Evolutionary conservation across 2,888 invertebrate genomes (phyloP).

Genomic region (Drosophila nigritarsus): DNA sequence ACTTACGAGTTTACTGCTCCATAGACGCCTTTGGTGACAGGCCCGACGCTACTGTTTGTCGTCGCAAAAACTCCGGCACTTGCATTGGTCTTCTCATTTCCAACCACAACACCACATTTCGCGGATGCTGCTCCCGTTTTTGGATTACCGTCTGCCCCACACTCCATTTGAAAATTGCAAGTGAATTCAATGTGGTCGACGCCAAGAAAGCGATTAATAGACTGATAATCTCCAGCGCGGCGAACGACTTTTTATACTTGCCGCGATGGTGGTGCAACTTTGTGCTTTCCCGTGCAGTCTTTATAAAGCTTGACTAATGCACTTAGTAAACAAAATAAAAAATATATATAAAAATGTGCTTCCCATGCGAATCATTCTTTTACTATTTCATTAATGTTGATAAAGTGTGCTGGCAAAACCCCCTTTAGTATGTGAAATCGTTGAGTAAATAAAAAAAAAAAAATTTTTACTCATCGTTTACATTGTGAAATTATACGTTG

Average conservation of each 20-base stretch:
- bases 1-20: conserved; percentile 75
- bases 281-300: conserved; percentile 41
- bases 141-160: conserved; percentile 53
- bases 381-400: not conserved
- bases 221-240: conserved; percentile 3
- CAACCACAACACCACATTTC: conserved; percentile 49
- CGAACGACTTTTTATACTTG: conserved; percentile 29
- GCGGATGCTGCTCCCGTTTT: conserved; percentile 68
- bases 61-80: conserved; percentile 72
- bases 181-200: conserved; percentile 5
- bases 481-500: not conserved
- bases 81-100: conserved; percentile 60
- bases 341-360: conserved; percentile 17
- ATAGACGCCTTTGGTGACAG: conserved; percentile 74
- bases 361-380: conserved; percentile 27
- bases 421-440: not conserved
- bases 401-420: conserved; percentile 6
- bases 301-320: conserved; percentile 23
- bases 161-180: conserved; percentile 56
- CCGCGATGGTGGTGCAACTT: not conserved
- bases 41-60: conserved; percentile 63
- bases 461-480: not conserved
- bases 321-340: not conserved
- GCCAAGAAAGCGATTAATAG: not conserved
- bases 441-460: not conserved